Percentiles rank a stretch among this genome's conserved stretches.
These are phyloP conservation scores for Drosophila ironensis DNA, from an alignment of 1,140 invertebrate genomes.

Conservation along the genomic window DNA sequence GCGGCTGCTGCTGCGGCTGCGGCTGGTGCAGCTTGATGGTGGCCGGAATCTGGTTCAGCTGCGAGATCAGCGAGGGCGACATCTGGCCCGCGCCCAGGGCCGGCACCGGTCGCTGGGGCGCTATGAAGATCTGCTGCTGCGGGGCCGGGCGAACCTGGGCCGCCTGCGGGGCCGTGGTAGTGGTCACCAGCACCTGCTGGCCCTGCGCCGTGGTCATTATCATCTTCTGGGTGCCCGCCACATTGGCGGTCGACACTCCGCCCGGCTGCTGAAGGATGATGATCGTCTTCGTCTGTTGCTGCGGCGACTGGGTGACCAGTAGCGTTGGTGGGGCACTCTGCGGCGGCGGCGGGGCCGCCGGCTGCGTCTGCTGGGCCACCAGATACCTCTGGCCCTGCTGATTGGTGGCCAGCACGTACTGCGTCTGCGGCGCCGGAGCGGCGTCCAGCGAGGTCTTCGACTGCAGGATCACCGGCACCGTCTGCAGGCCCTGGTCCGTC, in stretches of 20 bases:
- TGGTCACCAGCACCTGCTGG: constrained; percentile 86
- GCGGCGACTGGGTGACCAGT: constrained; percentile 79
- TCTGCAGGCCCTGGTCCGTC: constrained; percentile 81
- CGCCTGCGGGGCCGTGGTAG: constrained; percentile 67
- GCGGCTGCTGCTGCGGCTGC: constrained; percentile 16
- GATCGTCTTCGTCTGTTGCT: constrained; percentile 86
- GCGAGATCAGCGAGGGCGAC: constrained; percentile 69
- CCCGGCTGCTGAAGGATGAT: constrained; percentile 87
- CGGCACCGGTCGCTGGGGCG: constrained; percentile 57
- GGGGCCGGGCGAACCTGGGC: constrained; percentile 32
- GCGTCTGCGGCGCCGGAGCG: constrained; percentile 66
- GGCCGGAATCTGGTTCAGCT: constrained; percentile 77
- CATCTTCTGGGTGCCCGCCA: constrained; percentile 83
- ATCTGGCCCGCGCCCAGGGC: constrained; percentile 67
- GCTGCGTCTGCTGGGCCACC: constrained; percentile 82
- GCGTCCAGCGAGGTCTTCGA: constrained; percentile 73
- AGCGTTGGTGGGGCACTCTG: constrained; percentile 47
- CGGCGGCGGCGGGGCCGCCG: constrained; percentile 60
- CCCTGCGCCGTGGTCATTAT: constrained; percentile 87
- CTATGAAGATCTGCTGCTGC: constrained; percentile 72
- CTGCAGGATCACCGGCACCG: constrained; percentile 83
- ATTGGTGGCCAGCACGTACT: constrained; percentile 78
- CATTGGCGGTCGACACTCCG: constrained; percentile 34
- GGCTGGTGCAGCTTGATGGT: constrained; percentile 78
- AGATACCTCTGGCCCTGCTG: constrained; percentile 84